Percentiles rank a stretch among this genome's conserved stretches.
Conservation (phyloP, 2,113 vertebrate species). For the Leptosomus discolor region DNA sequence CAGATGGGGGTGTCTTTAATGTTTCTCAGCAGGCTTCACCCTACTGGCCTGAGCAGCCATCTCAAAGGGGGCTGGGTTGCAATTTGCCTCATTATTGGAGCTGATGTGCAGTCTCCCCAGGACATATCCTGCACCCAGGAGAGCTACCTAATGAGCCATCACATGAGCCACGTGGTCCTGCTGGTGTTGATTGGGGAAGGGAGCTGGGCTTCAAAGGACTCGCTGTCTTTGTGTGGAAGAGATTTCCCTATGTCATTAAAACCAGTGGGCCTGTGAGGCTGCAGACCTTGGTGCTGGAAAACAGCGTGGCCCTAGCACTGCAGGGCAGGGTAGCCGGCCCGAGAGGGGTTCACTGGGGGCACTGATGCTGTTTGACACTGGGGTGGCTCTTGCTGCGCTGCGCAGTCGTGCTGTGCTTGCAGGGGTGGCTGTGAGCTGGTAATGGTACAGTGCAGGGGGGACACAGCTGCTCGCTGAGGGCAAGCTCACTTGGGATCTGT, state of each 20-base stretch:
- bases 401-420: background rate
- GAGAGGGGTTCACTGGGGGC: background rate
- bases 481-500: background rate
- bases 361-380: accelerated
- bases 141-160: background rate
- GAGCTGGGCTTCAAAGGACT: background rate
- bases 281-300: background rate
- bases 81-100: background rate
- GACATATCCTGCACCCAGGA: background rate
- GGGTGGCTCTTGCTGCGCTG: background rate
- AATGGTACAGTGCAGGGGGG: background rate
- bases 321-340: too few species aligned
- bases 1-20: background rate
- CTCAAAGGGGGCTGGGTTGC: background rate
- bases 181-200: background rate
- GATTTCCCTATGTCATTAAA: background rate
- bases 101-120: background rate
- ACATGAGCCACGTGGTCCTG: background rate
- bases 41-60: background rate
- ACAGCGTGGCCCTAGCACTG: background rate
- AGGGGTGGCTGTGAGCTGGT: background rate
- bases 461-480: background rate
- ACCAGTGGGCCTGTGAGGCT: background rate
- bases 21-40: background rate
- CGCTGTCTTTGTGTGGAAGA: background rate